phyloP scores from a whole-genome alignment of 2,888 invertebrate species.

The Tetranychus piercei region DNA sequence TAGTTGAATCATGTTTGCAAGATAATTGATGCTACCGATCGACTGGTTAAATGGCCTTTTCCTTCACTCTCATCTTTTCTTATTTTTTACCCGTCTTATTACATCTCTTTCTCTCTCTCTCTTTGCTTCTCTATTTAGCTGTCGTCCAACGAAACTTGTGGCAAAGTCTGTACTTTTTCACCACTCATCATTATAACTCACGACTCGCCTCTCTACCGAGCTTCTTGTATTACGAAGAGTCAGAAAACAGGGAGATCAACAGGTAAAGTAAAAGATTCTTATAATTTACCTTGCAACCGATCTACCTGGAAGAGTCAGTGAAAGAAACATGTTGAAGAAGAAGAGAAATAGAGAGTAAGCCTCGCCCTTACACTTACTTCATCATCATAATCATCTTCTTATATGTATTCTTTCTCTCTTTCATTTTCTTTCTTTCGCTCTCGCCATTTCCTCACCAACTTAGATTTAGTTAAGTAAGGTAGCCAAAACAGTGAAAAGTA shows the following conservation, averaged over 20 bases:
- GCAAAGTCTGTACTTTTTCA: neutral
- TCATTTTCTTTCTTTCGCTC: slow-evolving; percentile 16
- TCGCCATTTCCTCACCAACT: neutral
- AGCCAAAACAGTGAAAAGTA: neutral
- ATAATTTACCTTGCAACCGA: neutral
- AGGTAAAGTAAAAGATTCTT: neutral
- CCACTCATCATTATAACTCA: slow-evolving; percentile 3
- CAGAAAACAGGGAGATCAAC: slow-evolving; percentile 12
- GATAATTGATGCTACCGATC: slow-evolving; percentile 1
- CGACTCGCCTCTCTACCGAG: slow-evolving; percentile 2
- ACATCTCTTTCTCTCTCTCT: neutral
- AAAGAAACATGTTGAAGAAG: slow-evolving; percentile 5
- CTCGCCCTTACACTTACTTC: slow-evolving; percentile 8
- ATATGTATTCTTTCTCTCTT: slow-evolving; percentile 7
- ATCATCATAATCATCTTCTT: slow-evolving; percentile 10
- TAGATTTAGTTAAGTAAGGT: neutral
- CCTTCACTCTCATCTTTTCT: neutral
- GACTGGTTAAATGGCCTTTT: slow-evolving; percentile 3
- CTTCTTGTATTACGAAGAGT: slow-evolving; percentile 7
- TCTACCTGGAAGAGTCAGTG: slow-evolving; percentile 11
- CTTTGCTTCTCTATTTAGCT: neutral
- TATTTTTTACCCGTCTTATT: neutral
- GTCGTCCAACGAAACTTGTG: slow-evolving; percentile 1
- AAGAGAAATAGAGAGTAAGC: neutral
- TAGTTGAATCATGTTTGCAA: neutral